Percentiles rank a stretch among this genome's conserved stretches.
These are phyloP conservation scores for Theristicus caerulescens DNA, from an alignment of 2,113 vertebrate species.

Conservation along the genomic window DNA sequence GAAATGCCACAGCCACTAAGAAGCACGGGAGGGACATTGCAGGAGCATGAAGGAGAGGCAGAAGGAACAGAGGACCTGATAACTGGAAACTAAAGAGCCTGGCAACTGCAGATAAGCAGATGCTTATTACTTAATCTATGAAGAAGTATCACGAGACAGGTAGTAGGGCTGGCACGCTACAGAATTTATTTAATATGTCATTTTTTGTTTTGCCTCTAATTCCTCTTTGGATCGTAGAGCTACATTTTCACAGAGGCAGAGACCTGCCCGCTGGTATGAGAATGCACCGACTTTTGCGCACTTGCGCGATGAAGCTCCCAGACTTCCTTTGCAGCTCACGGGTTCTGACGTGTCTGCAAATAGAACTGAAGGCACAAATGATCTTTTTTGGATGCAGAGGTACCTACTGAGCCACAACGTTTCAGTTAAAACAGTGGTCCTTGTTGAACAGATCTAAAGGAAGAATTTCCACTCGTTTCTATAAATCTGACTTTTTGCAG, in stretches of 20 bases:
- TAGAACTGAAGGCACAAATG: background rate
- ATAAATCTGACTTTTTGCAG: background rate
- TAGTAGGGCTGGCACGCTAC: background rate
- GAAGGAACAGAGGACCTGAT: background rate
- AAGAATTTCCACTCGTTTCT: background rate
- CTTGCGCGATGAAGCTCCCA: background rate
- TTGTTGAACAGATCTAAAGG: background rate
- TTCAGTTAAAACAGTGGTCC: background rate
- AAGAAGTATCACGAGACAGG: background rate
- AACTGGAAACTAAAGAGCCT: background rate
- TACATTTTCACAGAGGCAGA: background rate
- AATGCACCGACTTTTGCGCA: background rate
- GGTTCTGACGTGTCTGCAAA: background rate
- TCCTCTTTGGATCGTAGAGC: background rate
- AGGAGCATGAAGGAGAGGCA: background rate
- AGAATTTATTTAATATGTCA: background rate
- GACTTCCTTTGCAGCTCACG: background rate
- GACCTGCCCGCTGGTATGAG: background rate
- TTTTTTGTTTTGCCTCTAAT: background rate
- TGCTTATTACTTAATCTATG: background rate
- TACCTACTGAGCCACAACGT: background rate
- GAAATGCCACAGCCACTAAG: background rate
- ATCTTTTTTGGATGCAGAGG: background rate
- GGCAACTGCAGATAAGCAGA: background rate
- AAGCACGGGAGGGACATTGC: rapidly evolving